Percentiles rank a stretch among this genome's conserved stretches.
Conservation (phyloP, 2,888 invertebrate genomes). For the Noctua janthe region DNA sequence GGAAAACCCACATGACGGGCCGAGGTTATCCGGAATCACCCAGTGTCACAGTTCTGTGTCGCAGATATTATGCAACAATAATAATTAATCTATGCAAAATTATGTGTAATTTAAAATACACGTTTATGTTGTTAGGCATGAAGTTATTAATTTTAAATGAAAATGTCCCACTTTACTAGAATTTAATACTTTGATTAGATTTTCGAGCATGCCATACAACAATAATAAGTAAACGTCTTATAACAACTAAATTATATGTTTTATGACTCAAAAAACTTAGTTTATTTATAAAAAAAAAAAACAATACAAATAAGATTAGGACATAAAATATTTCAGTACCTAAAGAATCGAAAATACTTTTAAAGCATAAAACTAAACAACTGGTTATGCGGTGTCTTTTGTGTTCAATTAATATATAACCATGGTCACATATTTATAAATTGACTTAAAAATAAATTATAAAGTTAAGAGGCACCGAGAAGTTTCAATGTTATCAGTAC, state of each 20-base stretch:
- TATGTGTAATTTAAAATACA: neutral
- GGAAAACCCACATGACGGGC: conserved; percentile 25
- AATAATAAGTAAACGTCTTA: neutral
- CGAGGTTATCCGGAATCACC: conserved; percentile 34
- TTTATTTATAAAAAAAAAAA: neutral
- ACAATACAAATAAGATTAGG: conserved; percentile 1
- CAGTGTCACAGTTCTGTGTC: conserved; percentile 17
- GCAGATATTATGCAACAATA: conserved; percentile 3
- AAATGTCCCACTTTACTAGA: neutral
- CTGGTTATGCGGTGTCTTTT: neutral
- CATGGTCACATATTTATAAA: neutral
- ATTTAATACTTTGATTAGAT: conserved; percentile 28
- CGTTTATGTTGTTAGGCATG: neutral
- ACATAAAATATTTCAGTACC: neutral
- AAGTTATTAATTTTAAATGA: neutral
- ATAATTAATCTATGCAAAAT: neutral
- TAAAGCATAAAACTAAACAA: conserved; percentile 4
- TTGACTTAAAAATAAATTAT: conserved; percentile 10
- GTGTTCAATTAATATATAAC: neutral
- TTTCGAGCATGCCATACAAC: neutral
- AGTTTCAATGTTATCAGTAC: neutral
- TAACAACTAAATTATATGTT: neutral
- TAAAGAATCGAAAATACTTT: conserved; percentile 17
- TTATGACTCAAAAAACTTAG: neutral
- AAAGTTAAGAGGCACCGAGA: neutral